Percentiles rank a stretch among this genome's conserved stretches.
Evolutionary conservation across 2,797 vertebrate genomes (phyloP).

Genomic region (Crocodylus rhombifer): DNA sequence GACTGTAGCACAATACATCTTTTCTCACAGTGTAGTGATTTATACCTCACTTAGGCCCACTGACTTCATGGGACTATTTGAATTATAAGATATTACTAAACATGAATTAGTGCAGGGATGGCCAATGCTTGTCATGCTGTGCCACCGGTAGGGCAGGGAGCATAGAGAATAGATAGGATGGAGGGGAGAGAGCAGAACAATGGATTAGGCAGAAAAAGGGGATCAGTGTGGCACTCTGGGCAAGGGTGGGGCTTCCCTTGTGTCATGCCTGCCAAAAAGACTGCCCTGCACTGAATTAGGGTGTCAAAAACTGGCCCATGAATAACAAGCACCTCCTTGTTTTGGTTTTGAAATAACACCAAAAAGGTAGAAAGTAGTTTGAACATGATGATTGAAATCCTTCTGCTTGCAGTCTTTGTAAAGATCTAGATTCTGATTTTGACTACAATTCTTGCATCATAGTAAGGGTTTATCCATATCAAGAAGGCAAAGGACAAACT

Average conservation of each 20-base stretch:
- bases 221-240: too few species aligned
- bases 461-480: neutral
- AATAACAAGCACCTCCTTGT: accelerated
- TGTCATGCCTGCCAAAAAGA: too few species aligned
- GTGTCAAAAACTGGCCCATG: too few species aligned
- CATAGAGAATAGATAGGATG: too few species aligned
- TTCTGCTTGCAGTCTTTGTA: neutral
- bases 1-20: neutral
- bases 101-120: too few species aligned
- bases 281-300: too few species aligned
- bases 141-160: too few species aligned
- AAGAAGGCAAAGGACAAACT: neutral
- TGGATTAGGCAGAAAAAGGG: too few species aligned
- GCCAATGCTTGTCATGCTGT: too few species aligned
- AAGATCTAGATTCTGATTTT: neutral
- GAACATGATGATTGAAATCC: neutral
- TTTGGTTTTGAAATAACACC: neutral
- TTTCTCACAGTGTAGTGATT: neutral
- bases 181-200: too few species aligned
- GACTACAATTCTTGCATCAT: neutral
- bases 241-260: too few species aligned
- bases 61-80: neutral
- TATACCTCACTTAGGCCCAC: neutral
- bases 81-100: neutral
- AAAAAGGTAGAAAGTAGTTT: neutral